Percentiles rank a stretch among this genome's conserved stretches.
Conservation (phyloP, 1,140 invertebrate genomes). For the Trichogramma pretiosum region DNA sequence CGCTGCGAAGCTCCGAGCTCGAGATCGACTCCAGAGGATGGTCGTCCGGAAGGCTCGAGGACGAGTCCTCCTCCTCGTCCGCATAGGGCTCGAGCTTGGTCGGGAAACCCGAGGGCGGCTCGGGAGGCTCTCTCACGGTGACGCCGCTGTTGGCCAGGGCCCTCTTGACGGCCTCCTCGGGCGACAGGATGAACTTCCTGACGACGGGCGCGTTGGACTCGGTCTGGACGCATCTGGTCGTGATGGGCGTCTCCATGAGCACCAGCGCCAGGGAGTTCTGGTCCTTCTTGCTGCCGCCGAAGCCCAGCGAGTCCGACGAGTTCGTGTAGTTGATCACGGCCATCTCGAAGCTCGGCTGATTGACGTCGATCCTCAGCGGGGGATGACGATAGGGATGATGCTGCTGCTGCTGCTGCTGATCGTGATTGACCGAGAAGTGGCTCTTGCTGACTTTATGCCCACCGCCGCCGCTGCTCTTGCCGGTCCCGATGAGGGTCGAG, state of each 20-base stretch:
- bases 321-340: conserved; percentile 13
- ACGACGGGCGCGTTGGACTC: background rate
- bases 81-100: too few species aligned
- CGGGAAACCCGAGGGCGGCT: too few species aligned
- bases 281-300: conserved; percentile 11
- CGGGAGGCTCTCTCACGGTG: too few species aligned
- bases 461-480: background rate
- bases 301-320: conserved; percentile 2
- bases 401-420: too few species aligned
- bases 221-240: background rate
- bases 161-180: background rate
- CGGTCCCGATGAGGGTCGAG: background rate
- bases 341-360: conserved; percentile 23
- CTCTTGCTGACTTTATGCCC: too few species aligned
- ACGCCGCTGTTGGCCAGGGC: too few species aligned
- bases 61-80: too few species aligned
- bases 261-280: background rate
- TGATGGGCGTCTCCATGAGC: background rate
- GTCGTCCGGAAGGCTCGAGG: too few species aligned
- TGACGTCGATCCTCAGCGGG: conserved; percentile 9
- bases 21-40: too few species aligned
- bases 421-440: too few species aligned
- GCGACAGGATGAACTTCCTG: background rate
- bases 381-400: too few species aligned
- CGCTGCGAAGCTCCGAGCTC: too few species aligned